These are phyloP conservation scores for Sinonovacula constricta DNA, from an alignment of 1,140 invertebrate species.

Conservation along the genomic window DNA sequence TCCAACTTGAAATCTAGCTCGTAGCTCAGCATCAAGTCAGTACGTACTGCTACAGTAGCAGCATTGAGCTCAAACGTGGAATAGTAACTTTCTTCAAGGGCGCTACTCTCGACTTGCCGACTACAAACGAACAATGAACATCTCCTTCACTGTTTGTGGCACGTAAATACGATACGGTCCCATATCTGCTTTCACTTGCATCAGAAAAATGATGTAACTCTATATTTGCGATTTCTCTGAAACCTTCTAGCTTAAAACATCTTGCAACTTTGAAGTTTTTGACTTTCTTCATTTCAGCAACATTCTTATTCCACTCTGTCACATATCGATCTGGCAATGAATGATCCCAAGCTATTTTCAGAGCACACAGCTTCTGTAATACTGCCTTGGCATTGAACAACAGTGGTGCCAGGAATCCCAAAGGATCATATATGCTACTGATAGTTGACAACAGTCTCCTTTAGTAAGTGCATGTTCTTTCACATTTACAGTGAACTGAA, in stretches of 20 bases:
- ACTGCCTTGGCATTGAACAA: not conserved
- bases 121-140: constrained; percentile 59
- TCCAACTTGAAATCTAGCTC: constrained; percentile 37
- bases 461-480: constrained; percentile 1
- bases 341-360: not conserved
- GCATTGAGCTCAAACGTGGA: constrained; percentile 80
- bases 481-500: constrained; percentile 1
- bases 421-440: constrained; percentile 4
- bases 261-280: not conserved
- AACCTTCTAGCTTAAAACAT: not conserved
- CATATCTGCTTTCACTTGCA: constrained; percentile 51
- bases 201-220: constrained; percentile 55
- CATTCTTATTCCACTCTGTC: not conserved
- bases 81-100: constrained; percentile 79
- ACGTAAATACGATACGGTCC: constrained; percentile 57
- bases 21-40: constrained; percentile 24
- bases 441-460: not conserved
- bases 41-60: constrained; percentile 71
- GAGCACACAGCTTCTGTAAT: not conserved
- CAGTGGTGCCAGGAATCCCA: not conserved
- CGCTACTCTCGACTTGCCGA: constrained; percentile 76
- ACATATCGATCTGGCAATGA: not conserved
- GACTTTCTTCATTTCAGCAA: not conserved
- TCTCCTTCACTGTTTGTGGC: constrained; percentile 19
- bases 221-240: constrained; percentile 15